Conservation (phyloP, 2,797 vertebrate genomes). For the Poecile montanus region DNA sequence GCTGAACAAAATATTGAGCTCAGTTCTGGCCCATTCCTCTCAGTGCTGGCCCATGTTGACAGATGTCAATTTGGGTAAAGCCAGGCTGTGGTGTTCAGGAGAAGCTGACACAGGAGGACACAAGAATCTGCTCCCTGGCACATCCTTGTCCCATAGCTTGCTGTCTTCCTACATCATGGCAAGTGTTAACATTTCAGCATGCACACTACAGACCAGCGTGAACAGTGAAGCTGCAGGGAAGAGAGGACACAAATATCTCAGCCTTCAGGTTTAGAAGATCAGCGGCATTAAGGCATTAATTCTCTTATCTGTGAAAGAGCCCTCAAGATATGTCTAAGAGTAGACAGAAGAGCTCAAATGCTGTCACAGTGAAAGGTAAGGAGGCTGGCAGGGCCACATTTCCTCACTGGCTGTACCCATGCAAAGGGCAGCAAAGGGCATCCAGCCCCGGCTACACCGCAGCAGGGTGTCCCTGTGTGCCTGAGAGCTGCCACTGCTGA, state of each 20-base stretch:
- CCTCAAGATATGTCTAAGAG: background rate
- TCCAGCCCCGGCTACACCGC: background rate
- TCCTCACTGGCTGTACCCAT: accelerated
- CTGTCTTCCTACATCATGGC: background rate
- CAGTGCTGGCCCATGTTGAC: background rate
- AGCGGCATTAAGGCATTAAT: background rate
- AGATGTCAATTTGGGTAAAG: background rate
- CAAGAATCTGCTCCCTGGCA: background rate
- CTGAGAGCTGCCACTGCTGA: background rate
- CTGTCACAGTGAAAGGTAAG: background rate
- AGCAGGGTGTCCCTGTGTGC: accelerated
- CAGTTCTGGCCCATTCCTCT: background rate
- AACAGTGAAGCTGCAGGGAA: accelerated
- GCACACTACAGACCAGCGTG: accelerated
- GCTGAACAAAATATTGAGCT: background rate
- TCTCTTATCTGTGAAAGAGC: background rate
- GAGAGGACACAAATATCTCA: background rate
- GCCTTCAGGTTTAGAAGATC: background rate
- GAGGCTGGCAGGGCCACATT: background rate
- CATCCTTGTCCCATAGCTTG: background rate
- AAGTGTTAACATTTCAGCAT: background rate
- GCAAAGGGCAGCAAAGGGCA: background rate
- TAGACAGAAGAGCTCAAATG: background rate
- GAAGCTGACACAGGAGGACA: background rate
- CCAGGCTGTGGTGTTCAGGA: background rate